Percentiles rank a stretch among this genome's conserved stretches.
Conservation (phyloP, 2,113 vertebrate genomes). For the Menidia beryllina region DNA sequence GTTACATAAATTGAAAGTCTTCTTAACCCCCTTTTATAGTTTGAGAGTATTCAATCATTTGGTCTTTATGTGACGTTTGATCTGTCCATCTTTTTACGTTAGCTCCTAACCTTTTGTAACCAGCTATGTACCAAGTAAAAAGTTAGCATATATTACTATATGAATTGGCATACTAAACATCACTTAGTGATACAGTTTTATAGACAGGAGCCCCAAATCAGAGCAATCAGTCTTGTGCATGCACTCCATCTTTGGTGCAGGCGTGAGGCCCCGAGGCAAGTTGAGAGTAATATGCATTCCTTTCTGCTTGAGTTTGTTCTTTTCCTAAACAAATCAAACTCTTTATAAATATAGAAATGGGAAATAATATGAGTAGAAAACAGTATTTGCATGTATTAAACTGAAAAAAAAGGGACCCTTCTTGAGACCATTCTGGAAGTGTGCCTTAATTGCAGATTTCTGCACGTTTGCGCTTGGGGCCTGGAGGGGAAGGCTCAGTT, state of each 20-base stretch:
- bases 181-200: conserved; percentile 31
- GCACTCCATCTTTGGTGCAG: conserved; percentile 67
- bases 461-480: neutral
- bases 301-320: conserved; percentile 74
- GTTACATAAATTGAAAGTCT: conserved; percentile 21
- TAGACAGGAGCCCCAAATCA: conserved; percentile 43
- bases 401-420: conserved; percentile 66
- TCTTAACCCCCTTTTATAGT: neutral
- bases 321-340: neutral
- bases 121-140: too few species aligned
- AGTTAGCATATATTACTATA: too few species aligned
- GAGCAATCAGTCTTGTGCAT: conserved; percentile 54
- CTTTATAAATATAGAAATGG: too few species aligned
- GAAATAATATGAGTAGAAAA: too few species aligned
- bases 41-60: neutral
- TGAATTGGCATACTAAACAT: too few species aligned
- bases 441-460: conserved; percentile 7
- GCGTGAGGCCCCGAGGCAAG: conserved; percentile 63
- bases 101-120: neutral
- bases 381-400: conserved; percentile 57
- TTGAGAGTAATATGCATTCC: conserved; percentile 73
- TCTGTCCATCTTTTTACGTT: neutral
- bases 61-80: neutral
- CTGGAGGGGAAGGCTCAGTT: neutral
- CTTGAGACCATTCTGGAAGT: conserved; percentile 24